Conservation (phyloP, 1,140 invertebrate species). For the Wasmannia auropunctata region DNA sequence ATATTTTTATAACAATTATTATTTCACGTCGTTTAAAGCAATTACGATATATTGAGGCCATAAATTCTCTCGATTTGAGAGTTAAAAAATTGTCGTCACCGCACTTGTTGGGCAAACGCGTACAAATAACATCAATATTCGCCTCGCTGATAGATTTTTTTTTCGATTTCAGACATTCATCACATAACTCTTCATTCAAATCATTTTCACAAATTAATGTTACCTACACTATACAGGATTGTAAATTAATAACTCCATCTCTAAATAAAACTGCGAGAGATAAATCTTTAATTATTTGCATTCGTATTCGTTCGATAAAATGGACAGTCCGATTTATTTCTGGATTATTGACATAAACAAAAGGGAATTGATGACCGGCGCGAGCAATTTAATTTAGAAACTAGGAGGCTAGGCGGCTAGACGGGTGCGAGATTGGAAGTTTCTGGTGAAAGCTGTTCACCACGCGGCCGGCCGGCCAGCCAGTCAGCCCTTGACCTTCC, state of each 20-base stretch:
- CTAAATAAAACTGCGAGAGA: not conserved
- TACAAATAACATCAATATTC: not conserved
- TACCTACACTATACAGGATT: not conserved
- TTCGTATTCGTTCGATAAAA: not conserved
- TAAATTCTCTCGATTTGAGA: not conserved
- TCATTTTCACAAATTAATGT: not conserved
- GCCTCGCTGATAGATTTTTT: not conserved
- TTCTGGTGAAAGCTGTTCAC: conserved; percentile 75
- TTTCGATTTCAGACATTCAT: not conserved
- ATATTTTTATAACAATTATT: not conserved
- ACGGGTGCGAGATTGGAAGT: conserved; percentile 40
- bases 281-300: not conserved
- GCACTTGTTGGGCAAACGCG: not conserved
- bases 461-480: not conserved
- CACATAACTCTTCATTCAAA: not conserved
- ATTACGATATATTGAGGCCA: not conserved
- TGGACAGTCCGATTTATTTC: not conserved
- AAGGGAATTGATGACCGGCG: not conserved
- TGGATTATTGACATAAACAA: not conserved
- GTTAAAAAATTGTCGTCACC: not conserved
- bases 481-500: conserved; percentile 83
- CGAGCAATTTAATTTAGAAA: not conserved
- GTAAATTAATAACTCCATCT: not conserved
- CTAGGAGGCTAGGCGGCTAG: not conserved
- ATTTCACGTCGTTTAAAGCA: not conserved